Base-by-base conservation (phyloP, 2,113 vertebrate species). In the Noturus placidus region DNA sequence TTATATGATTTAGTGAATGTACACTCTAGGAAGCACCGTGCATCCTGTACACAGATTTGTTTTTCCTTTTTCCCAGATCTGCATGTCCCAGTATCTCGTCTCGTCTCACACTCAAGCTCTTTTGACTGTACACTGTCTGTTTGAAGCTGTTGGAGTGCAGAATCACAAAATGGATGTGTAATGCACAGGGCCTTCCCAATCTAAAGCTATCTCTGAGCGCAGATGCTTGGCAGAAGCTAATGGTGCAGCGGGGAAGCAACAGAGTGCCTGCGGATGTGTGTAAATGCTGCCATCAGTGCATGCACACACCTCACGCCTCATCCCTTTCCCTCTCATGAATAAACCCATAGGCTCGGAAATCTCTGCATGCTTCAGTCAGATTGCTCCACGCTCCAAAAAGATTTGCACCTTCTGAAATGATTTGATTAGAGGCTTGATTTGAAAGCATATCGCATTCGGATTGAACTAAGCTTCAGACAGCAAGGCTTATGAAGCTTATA, bases 141-240 rank as follows among this genome's bases (percentile, higher is more conserved):
- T 74, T n/a, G 79, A 52, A 61, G 80, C 27, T 76, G 56, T 81
- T 88, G 59, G 20, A 67, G 83, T 77, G 77, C 52, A 76, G 82
- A 84, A 84, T 67, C 20, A 54, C 84, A 74, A 83, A 90, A 88
- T 70, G 82, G 84, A 83, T 50, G 42, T 77, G 85, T 80, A 88
- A 90, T 72, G 80, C 83, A 88, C 79, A 83, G 61, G 76, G 86
- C 82, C 86, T 89, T 76, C 59, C 69, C 54, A 61, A 83, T 86
- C 74, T 56, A 78, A 84, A 79, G 86, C 83, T 88, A 85, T 83
- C 87, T 88, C 87, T 83, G 52, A 87, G 78, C 33, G 19, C 77
- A 87, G 87, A 90, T 25, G 54, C 54, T 76, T 79, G 76, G 77
- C 77, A 38, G 22, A 82, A 78, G 84, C 86, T 86, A 80, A 85